Evolutionary conservation across 1,140 invertebrate species (phyloP).

Genomic region (Himalopsyche phryganea): DNA sequence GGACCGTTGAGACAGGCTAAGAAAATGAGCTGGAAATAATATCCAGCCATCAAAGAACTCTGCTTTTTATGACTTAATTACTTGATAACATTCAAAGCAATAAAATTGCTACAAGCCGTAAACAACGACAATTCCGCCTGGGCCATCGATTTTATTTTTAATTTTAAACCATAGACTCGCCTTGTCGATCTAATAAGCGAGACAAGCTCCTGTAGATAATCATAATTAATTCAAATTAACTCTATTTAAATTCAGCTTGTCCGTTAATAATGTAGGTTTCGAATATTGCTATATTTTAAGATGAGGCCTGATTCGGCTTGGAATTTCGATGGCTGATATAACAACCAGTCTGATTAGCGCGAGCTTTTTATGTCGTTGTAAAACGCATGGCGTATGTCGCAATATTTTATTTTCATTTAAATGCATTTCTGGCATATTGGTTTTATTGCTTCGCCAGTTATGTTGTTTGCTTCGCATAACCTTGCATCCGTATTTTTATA

Average conservation of each 20-base stretch:
- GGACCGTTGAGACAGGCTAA: slow-evolving; percentile 1
- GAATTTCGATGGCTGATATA: slow-evolving; percentile 26
- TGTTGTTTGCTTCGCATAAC: too few species aligned
- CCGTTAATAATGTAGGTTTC: slow-evolving; percentile 19
- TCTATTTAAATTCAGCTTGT: slow-evolving; percentile 31
- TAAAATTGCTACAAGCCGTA: slow-evolving; percentile 22
- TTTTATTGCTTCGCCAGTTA: too few species aligned
- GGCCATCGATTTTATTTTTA: neutral
- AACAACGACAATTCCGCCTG: slow-evolving; percentile 11
- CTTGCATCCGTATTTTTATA: too few species aligned
- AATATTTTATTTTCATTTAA: too few species aligned
- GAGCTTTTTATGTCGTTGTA: neutral
- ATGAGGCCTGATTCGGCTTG: slow-evolving; percentile 1
- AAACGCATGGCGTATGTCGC: too few species aligned
- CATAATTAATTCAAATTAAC: slow-evolving; percentile 28
- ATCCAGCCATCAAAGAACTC: slow-evolving; percentile 21
- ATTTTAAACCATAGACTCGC: slow-evolving; percentile 17
- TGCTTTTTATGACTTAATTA: slow-evolving; percentile 33
- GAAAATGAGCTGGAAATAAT: slow-evolving; percentile 12
- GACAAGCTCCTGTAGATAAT: slow-evolving; percentile 23
- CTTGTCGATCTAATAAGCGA: slow-evolving; percentile 16
- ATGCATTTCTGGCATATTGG: too few species aligned
- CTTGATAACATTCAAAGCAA: slow-evolving; percentile 23
- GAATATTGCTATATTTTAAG: slow-evolving; percentile 20
- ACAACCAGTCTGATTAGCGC: slow-evolving; percentile 23